Percentiles rank a stretch among this genome's conserved stretches.
These are phyloP conservation scores for Anguilla pacifica DNA, from an alignment of 2,797 vertebrate species.

Conservation along the genomic window DNA sequence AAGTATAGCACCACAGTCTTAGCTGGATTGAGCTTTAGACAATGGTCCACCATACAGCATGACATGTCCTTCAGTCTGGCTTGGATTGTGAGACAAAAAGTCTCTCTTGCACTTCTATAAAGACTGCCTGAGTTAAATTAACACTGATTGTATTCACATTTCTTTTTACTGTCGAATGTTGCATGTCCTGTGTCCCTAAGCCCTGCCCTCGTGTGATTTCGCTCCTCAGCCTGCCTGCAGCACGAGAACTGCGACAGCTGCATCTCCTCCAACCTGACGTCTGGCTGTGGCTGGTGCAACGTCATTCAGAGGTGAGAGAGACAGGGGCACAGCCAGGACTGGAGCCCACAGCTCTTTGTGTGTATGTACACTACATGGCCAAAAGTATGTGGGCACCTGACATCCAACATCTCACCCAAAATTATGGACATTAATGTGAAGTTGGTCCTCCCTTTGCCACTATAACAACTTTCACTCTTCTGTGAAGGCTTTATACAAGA, in stretches of 20 bases:
- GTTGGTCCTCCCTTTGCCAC: neutral
- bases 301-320: constrained; percentile 84
- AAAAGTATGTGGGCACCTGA: no score
- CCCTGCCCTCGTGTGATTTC: neutral
- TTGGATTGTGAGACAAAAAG: neutral
- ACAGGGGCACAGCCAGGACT: constrained; percentile 1
- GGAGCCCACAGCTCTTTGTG: neutral
- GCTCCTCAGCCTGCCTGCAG: constrained; percentile 84
- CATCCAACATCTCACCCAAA: no score
- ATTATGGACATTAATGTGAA: no score
- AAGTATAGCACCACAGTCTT: neutral
- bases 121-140: neutral
- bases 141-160: neutral
- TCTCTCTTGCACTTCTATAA: neutral
- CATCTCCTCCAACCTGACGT: constrained; percentile 77
- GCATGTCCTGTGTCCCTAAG: neutral
- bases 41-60: neutral
- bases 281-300: constrained; percentile 92
- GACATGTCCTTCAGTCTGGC: neutral
- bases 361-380: neutral
- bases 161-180: neutral
- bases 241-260: constrained; percentile 84
- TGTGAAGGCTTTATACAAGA: no score
- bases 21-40: neutral
- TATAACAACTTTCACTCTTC: no score